Evolutionary conservation across 2,888 invertebrate species (phyloP), one percentile per base, ranked within the genome.

Genomic region (Drosophila neoperkinsi): DNA sequence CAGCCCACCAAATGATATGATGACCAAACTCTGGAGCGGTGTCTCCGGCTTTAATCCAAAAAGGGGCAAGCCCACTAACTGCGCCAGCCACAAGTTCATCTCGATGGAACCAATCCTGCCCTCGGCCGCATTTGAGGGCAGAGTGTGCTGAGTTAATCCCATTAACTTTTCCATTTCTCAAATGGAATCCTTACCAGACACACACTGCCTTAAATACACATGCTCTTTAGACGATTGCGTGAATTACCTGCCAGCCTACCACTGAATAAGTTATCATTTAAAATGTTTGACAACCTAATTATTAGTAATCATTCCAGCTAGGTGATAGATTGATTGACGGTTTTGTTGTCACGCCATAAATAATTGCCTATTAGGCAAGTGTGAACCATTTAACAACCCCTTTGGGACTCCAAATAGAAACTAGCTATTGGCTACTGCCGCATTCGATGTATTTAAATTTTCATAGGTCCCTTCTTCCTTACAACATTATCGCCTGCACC

Each of bases 81-180:
- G 89, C 0, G 87, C 89, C 61, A 91, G 60, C 77, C 82, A 87
- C 30, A 89, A 51, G 53, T 89, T 91, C 28, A 90, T 69, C 57
- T 89, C 82, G 7, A 91, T 81, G 2, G 91, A 91, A 36, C 91
- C 91, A 18, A 91, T 74, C 43, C 30, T 68, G 5, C 91, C 91
- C 28, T 65, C 70, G 1, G 63, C 57, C 4, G 88, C 80, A 73
- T 88, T 74, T 1, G 91, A 91, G 34, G 82, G 80, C 36, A 71
- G 58, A 56, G 89, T n/a, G 7, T 36, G 70, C 28, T 69, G 68
- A 18, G 58, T 59, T 7, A 57, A 18, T 11, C 38, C 51, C 49
- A 67, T 25, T 10, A 84, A 49, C 38, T 62, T 72, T 13, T 58
- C 58, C 84, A 87, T 87, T 51, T 58, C 18, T 41, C 51, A 43